Evolutionary conservation across 2,113 vertebrate species (phyloP), one percentile per base, ranked within the genome.

Genomic region (Nibea coibor): DNA sequence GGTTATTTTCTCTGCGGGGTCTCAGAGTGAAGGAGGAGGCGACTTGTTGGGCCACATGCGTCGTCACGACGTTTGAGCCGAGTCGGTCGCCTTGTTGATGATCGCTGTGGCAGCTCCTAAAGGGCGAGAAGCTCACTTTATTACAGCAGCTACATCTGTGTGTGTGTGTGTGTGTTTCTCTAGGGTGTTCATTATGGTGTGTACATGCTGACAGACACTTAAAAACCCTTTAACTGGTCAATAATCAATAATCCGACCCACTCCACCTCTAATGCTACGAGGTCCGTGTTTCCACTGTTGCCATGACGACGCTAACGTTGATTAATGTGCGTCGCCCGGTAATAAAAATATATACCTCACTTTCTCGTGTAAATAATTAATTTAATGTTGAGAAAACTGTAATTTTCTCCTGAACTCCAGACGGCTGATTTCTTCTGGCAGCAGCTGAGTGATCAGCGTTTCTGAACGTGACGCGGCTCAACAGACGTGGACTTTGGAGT

Each of bases 71-170:
- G 63, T 69, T 16, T 26, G 61, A 85, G 50, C 19, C 24, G 10
- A 45, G 31, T 68, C 83, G n/a, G 39, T 51, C 0, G 16, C 26
- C 50, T 68, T 20, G 61, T 45, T 26, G 24, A 26, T 26, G 24
- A 26, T 26, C 22, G 17, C 63, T 17, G 50, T 19, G 22, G 66
- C 61, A 62, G n/a, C 22, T 76, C 31, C 39, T 72, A 73, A 73
- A 87, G 63, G 77, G 58, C 81, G 61, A 31, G 14, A 71, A 28
- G 59, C 20, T 59, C 54, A 16, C 16, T 48, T 80, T 66, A 45
- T 71, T 42, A 54, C 54, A 71, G 51, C 42, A 45, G 71, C 43
- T 24, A 14, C 5, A 6, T 12, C 5, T 50, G 20, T 77, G n/a
- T 53, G 45, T 48, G 43, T 61, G 79, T 67, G 45, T 72, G 76